Percentiles rank a stretch among this genome's conserved stretches.
These are phyloP conservation scores for Chanos chanos DNA, from an alignment of 2,797 vertebrate genomes.

Conservation along the genomic window DNA sequence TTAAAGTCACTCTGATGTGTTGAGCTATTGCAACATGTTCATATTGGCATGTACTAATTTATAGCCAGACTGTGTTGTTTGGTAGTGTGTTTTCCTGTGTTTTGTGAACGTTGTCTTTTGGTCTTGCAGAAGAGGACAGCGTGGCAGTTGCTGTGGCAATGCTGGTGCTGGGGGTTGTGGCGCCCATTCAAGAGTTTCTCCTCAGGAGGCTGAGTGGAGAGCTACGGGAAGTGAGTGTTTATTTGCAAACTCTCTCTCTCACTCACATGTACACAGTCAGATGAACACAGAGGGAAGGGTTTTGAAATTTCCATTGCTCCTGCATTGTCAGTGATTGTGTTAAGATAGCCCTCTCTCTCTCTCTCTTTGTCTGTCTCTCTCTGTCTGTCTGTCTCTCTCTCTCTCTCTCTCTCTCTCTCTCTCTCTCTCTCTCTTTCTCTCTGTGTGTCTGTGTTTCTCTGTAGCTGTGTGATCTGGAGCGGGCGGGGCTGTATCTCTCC, in stretches of 20 bases:
- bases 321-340: too few species aligned
- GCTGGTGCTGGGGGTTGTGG: constrained; percentile 55
- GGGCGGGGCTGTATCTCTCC: constrained; percentile 82
- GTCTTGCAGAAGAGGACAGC: constrained; percentile 62
- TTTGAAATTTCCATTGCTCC: background rate
- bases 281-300: background rate
- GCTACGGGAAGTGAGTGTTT: constrained; percentile 72
- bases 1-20: background rate
- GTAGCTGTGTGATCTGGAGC: constrained; percentile 70
- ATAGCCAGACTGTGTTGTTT: background rate
- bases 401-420: background rate
- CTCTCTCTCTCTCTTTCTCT: background rate
- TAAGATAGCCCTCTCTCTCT: too few species aligned
- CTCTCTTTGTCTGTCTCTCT: too few species aligned
- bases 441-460: background rate
- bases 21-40: background rate
- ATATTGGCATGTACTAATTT: background rate
- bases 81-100: background rate
- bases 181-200: constrained; percentile 80
- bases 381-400: background rate
- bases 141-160: constrained; percentile 63
- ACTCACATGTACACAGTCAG: background rate
- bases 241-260: background rate
- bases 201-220: constrained; percentile 78
- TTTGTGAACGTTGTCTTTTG: background rate